Base-by-base conservation (phyloP, 2,888 invertebrate species). In the Blastobasis adustella region DNA sequence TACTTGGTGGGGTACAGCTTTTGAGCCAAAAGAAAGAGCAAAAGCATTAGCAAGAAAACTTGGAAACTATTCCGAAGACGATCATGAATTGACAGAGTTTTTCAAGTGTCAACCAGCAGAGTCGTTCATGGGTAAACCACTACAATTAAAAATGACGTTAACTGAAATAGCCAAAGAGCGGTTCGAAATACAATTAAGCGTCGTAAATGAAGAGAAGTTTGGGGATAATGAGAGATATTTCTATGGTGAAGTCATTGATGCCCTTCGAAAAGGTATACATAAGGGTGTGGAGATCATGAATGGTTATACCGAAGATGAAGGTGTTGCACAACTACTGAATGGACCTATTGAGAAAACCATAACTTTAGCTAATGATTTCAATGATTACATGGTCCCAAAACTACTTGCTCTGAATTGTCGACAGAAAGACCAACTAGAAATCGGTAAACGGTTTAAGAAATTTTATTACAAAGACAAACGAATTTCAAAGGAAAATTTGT, bases 241-340 rank as follows among this genome's bases (percentile, higher is more conserved):
- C 52, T 61, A 58, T 44, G 78, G 74, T 36, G 67, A 76, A 48
- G 49, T 61, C 4, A 51, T 53, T 8, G 80, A 90, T 7, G 68
- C 76, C n/a, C 58, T 87, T 10, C 76, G 79, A 60, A 73, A 82
- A 5, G 91, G 90, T 6, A 77, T 81, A 6, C 79, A 90, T 45
- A 63, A 75, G 55, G 73, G 64, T 4, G 81, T 93, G 1, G 93
- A 94, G 0, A 90, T 94, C 69, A 91, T 95, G 73, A 85, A 91
- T 37, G 95, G 95, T 4, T 78, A 92, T 8, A 94, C 91, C 5
- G 89, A 90, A 23, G 91, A 94, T 47, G 95, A 95, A 79, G 94
- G 94, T 0, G 38, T 76, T 0, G 51, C 77, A 5, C 37, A 73
- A 1, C 49, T 52, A 8, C 40, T 50, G 0, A 10, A 50, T 0